Percentiles rank a stretch among this genome's conserved stretches.
These are phyloP conservation scores for Rhodophaea formosa DNA, from an alignment of 2,888 invertebrate species.

Conservation along the genomic window DNA sequence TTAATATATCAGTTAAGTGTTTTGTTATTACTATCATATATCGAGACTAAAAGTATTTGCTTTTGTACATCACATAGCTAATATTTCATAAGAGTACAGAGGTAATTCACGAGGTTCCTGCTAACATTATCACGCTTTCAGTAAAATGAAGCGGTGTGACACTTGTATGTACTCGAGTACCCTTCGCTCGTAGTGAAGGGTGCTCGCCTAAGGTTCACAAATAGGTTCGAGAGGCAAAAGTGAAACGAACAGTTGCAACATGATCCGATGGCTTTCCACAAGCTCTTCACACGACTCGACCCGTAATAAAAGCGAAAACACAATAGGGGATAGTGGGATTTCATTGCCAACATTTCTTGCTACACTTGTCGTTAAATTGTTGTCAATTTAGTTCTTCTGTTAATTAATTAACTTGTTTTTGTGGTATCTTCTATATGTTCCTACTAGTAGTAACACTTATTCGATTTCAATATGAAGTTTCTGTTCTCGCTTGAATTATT, in stretches of 20 bases:
- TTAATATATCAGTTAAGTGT: too few relatives aligned
- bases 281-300: constrained; percentile 49
- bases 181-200: background rate
- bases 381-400: constrained; percentile 13
- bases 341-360: constrained; percentile 36
- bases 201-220: constrained; percentile 6
- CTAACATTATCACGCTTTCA: background rate
- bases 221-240: constrained; percentile 31
- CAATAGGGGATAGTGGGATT: constrained; percentile 34
- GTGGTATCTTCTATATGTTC: background rate
- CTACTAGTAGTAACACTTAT: background rate
- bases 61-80: too few relatives aligned
- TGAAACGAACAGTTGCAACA: constrained; percentile 44
- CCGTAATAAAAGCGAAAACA: constrained; percentile 45
- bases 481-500: background rate
- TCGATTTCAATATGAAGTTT: background rate
- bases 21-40: too few relatives aligned
- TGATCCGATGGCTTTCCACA: constrained; percentile 46
- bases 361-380: constrained; percentile 22
- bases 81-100: too few relatives aligned
- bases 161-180: background rate
- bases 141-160: background rate
- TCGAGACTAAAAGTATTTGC: too few relatives aligned
- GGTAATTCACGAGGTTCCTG: background rate
- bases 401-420: background rate